A percentile compares a stretch with the other conserved stretches of the same genome.
Evolutionary conservation across 2,888 invertebrate genomes (phyloP).

Genomic region (Dicranocentrus wangi): DNA sequence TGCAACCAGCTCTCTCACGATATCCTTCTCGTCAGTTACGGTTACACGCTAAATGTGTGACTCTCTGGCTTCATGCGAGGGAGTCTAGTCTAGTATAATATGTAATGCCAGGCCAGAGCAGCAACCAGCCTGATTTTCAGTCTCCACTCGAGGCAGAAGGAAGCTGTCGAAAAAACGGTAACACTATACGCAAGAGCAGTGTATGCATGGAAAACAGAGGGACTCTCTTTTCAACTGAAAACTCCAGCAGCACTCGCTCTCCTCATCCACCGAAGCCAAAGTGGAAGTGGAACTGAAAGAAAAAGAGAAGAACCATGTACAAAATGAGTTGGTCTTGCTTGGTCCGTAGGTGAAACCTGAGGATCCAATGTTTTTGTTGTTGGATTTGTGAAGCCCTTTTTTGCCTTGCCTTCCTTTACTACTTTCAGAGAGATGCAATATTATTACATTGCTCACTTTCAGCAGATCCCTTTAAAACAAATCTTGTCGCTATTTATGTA

Average conservation of each 20-base stretch:
- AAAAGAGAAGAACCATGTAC: too few relatives aligned
- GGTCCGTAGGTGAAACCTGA: slow-evolving; percentile 46
- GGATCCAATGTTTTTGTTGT: slow-evolving; percentile 54
- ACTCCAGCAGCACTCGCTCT: background rate
- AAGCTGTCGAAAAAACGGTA: slow-evolving; percentile 55
- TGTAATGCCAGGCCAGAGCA: slow-evolving; percentile 22
- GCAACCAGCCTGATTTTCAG: too few relatives aligned
- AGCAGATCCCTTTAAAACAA: background rate
- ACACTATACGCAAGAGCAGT: slow-evolving; percentile 62
- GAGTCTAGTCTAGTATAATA: too few relatives aligned
- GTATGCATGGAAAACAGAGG: slow-evolving; percentile 34
- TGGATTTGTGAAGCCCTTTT: slow-evolving; percentile 24
- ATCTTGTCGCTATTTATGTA: background rate
- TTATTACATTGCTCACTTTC: background rate
- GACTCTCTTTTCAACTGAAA: slow-evolving; percentile 12
- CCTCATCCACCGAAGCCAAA: too few relatives aligned
- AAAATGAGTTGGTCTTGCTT: too few relatives aligned
- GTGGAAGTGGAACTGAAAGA: too few relatives aligned
- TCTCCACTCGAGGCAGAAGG: slow-evolving; percentile 47
- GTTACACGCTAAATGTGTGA: slow-evolving; percentile 1
- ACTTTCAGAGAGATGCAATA: slow-evolving; percentile 3
- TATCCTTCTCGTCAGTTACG: too few relatives aligned
- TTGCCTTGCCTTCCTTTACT: too few relatives aligned
- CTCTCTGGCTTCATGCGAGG: too few relatives aligned
- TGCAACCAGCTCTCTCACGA: background rate